Base-by-base conservation (phyloP, 2,797 vertebrate genomes). In the Aphelocoma californica region DNA sequence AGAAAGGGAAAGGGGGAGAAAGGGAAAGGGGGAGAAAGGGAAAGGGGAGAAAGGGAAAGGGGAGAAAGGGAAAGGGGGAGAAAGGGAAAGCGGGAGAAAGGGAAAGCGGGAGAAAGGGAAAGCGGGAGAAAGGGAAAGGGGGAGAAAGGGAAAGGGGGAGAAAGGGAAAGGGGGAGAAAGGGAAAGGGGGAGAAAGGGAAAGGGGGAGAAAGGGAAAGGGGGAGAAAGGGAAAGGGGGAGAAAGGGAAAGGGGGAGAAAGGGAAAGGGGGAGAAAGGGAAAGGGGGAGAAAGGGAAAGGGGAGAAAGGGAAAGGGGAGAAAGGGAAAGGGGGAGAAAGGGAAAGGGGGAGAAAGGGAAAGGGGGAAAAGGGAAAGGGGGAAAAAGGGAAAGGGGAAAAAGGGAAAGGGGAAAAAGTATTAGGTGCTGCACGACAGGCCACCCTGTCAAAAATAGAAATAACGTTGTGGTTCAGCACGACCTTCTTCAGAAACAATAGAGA, bases 151-250 rank as follows among this genome's bases (percentile, higher is more conserved):
- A 36, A 36, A 36, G 36, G 15, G 15, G 40, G 16, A 42, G 7
- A 42, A 17, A 17, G 40, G 14, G 40, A 42, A 88, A 61, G 81
- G 1, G 1, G 4, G 83, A n/a, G 47, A 32, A 20, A 5, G 4
- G 10, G 81, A n/a, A 29, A 88, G 57, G 83, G 83, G 2, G 4
- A 86, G 36, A 36, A 36, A 8, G 36, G 36, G 36, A 36, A 36
- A 36, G 36, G 36, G 36, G 2, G 2, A 86, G 31, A 47, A 32
- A 18, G 7, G 4, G 10, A 29, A 36, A 48, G 6, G 0, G 0
- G 28, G 7, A 48, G 44, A 88, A 61, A 81, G 1, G 2, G 4
- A 86, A n/a, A 50, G 29, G 23, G 23, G 4, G 8, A 26, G n/a
- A 48, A 31, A 31, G 10, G 36, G 36, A 36, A 36, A 36, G 36